Evolutionary conservation across 2,113 vertebrate genomes (phyloP).

Genomic region (Tor tambroides): DNA sequence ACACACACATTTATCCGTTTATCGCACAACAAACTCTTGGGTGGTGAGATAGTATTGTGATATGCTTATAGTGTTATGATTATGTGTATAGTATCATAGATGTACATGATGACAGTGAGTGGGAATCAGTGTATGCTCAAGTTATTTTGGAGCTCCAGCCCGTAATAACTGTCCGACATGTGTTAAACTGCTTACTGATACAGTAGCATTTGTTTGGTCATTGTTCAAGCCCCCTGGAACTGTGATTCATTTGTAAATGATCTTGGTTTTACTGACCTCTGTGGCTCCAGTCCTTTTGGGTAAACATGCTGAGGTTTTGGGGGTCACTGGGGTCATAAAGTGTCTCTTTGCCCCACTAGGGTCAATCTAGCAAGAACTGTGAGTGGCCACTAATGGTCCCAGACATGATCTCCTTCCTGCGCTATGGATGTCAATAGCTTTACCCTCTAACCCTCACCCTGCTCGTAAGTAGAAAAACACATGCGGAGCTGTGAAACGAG

Average conservation of each 20-base stretch:
- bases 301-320: constrained; percentile 51
- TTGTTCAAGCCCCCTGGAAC: constrained; percentile 43
- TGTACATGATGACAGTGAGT: not conserved
- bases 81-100: constrained; percentile 12
- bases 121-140: not conserved
- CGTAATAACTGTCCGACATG: not conserved
- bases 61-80: constrained; percentile 7
- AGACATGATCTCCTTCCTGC: constrained; percentile 61
- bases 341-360: constrained; percentile 45
- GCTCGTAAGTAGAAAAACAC: constrained; percentile 59
- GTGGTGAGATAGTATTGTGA: constrained; percentile 12
- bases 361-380: constrained; percentile 49
- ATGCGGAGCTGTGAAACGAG: constrained; percentile 42
- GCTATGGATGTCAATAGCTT: constrained; percentile 62
- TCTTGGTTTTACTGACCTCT: constrained; percentile 48
- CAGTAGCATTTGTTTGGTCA: constrained; percentile 44
- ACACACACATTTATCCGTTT: constrained; percentile 54
- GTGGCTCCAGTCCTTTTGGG: constrained; percentile 47
- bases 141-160: not conserved
- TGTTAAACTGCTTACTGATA: constrained; percentile 40
- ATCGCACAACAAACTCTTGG: constrained; percentile 36
- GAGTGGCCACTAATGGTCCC: constrained; percentile 54
- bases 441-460: constrained; percentile 58
- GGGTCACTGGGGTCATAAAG: constrained; percentile 40
- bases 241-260: constrained; percentile 57